Conservation (phyloP, 2,113 vertebrate species). For the Orthonyx spaldingii region DNA sequence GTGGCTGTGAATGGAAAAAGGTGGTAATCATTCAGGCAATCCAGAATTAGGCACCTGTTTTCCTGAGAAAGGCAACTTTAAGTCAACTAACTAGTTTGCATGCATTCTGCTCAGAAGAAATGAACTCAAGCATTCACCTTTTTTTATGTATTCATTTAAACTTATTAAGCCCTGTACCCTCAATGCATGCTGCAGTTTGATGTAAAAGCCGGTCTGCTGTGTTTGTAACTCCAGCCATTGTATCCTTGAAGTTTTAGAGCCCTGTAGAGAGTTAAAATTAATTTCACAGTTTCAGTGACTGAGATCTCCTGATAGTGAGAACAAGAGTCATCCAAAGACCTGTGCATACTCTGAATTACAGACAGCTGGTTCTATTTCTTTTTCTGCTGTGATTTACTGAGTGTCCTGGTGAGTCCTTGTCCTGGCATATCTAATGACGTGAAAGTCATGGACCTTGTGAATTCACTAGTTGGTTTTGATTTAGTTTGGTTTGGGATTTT, state of each 20-base stretch:
- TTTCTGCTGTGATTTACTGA: neutral
- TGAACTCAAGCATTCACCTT: neutral
- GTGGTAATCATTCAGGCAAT: neutral
- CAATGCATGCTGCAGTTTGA: neutral
- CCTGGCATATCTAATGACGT: neutral
- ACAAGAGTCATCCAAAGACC: neutral
- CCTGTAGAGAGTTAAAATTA: neutral
- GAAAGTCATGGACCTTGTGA: neutral
- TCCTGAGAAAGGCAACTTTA: neutral
- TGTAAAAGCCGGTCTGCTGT: neutral
- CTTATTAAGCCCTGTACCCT: fast-evolving
- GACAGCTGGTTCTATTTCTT: neutral
- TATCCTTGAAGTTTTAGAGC: neutral
- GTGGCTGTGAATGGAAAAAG: neutral
- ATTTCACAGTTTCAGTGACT: neutral
- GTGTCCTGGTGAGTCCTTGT: neutral
- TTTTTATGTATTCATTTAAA: neutral
- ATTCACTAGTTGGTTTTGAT: neutral
- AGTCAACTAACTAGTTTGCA: neutral
- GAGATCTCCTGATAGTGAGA: neutral
- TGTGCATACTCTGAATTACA: neutral
- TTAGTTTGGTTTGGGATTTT: neutral
- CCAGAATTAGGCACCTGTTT: neutral
- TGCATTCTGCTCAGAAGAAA: neutral
- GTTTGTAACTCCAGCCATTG: neutral